Conservation (phyloP, 1,140 invertebrate genomes). For the Drosophila ohnishii region DNA sequence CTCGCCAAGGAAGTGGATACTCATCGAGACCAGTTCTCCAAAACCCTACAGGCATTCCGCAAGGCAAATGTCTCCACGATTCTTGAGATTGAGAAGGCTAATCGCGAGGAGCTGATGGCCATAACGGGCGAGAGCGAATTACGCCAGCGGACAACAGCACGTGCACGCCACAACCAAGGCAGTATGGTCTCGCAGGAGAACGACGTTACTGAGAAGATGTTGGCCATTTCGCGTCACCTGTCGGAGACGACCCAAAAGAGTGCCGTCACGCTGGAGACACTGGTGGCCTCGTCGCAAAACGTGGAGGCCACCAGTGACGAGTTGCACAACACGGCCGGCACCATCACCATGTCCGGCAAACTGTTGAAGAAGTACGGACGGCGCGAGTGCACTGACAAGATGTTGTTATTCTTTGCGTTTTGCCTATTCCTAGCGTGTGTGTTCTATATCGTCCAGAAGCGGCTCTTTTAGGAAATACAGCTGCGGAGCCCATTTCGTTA, state of each 20-base stretch:
- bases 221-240: constrained; percentile 92
- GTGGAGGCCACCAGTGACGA: constrained; percentile 91
- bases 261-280: constrained; percentile 91
- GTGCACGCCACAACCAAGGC: constrained; percentile 66
- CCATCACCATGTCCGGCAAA: constrained; percentile 94
- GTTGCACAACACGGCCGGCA: constrained; percentile 92
- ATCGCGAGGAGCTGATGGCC: constrained; percentile 87
- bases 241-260: constrained; percentile 94
- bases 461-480: constrained; percentile 87
- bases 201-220: constrained; percentile 91
- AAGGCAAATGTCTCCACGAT: constrained; percentile 90
- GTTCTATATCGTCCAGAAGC: constrained; percentile 95
- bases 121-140: constrained; percentile 85
- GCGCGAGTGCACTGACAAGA: constrained; percentile 96
- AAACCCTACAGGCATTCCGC: constrained; percentile 89
- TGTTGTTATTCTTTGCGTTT: constrained; percentile 94
- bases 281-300: constrained; percentile 88
- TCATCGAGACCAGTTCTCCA: constrained; percentile 88
- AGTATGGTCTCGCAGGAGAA: constrained; percentile 80
- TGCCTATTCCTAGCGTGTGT: constrained; percentile 96
- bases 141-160: constrained; percentile 83
- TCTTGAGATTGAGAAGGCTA: constrained; percentile 89
- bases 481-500: neutral
- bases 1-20: constrained; percentile 87
- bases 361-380: constrained; percentile 96